Conservation (phyloP, 2,113 vertebrate species). For the Nothocercus nigrocapillus region DNA sequence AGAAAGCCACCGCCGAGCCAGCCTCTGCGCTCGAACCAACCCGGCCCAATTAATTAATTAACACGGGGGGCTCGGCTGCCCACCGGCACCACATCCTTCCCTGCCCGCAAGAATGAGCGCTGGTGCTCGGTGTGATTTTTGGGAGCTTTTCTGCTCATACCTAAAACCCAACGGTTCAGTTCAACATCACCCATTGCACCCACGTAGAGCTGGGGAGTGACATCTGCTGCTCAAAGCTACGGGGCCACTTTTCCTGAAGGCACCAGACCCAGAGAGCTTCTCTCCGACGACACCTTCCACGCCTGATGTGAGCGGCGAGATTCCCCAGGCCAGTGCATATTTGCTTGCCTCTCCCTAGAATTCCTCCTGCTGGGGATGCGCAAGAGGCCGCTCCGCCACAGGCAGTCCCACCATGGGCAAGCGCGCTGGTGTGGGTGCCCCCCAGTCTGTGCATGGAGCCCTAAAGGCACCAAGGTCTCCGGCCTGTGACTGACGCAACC, state of each 20-base stretch:
- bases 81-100: conserved; percentile 45
- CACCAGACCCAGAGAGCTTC: neutral
- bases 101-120: neutral
- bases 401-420: too few relatives aligned
- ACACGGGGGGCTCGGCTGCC: conserved; percentile 71
- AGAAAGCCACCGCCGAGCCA: conserved; percentile 52
- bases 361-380: neutral
- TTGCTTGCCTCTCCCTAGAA: neutral
- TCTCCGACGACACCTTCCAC: conserved; percentile 9
- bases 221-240: neutral
- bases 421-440: neutral
- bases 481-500: neutral
- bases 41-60: conserved; percentile 75
- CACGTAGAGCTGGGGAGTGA: neutral
- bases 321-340: neutral
- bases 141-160: neutral
- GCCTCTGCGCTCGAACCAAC: conserved; percentile 59
- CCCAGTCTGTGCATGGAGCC: neutral
- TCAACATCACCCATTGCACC: neutral
- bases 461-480: neutral
- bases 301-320: neutral
- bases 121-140: neutral
- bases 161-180: neutral
- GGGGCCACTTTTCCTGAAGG: neutral
- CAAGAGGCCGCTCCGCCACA: neutral